These are phyloP conservation scores for Germaria angustata DNA, from an alignment of 2,888 invertebrate genomes.

Conservation along the genomic window DNA sequence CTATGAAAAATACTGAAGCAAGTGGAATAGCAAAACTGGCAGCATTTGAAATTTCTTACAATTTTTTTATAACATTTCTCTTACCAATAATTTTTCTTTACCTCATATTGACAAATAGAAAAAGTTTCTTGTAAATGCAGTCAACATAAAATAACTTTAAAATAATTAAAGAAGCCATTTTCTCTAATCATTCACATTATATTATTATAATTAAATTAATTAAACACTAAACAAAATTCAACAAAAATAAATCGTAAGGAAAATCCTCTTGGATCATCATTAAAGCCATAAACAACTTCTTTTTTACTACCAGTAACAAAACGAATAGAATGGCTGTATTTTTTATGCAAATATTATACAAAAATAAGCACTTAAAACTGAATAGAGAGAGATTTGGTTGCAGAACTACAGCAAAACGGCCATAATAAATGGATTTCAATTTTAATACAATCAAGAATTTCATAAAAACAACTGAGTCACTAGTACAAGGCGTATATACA, in stretches of 20 bases:
- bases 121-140: too few species aligned
- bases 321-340: neutral
- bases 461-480: conserved; percentile 13
- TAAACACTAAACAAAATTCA: neutral
- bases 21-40: too few species aligned
- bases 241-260: neutral
- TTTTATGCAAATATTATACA: conserved; percentile 24
- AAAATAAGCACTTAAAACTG: conserved; percentile 50
- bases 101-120: too few species aligned
- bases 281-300: conserved; percentile 44
- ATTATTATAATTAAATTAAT: conserved; percentile 3
- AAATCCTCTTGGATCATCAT: conserved; percentile 55
- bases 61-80: too few species aligned
- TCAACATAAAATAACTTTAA: too few species aligned
- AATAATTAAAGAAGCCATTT: neutral
- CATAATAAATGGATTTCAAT: conserved; percentile 1
- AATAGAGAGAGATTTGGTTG: neutral
- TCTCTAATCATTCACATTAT: neutral
- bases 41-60: too few species aligned
- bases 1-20: too few species aligned
- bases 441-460: conserved; percentile 16
- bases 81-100: too few species aligned
- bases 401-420: neutral
- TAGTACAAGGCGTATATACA: neutral
- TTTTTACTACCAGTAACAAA: neutral